Percentiles rank a stretch among this genome's conserved stretches.
phyloP scores from a whole-genome alignment of 2,113 vertebrate genomes.

The Laticauda colubrina region DNA sequence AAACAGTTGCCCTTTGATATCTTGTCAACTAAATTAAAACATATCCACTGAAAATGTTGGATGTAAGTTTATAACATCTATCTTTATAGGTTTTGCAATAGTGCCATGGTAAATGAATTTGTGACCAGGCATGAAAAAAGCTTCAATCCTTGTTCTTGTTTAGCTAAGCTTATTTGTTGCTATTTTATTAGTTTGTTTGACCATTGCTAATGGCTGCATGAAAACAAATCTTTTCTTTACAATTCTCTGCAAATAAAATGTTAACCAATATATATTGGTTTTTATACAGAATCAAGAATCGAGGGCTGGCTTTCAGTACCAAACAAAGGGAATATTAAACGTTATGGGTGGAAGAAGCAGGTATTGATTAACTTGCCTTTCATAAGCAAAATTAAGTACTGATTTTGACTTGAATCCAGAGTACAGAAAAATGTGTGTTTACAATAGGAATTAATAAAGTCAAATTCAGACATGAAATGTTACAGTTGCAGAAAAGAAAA shows the following conservation, averaged over 20 bases:
- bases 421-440: neutral
- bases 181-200: slow-evolving; percentile 46
- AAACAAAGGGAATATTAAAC: slow-evolving; percentile 94
- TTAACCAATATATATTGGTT: slow-evolving; percentile 38
- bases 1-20: slow-evolving; percentile 55
- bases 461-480: neutral
- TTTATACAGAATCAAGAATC: slow-evolving; percentile 87
- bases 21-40: slow-evolving; percentile 63
- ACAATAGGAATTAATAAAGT: neutral
- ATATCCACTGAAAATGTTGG: slow-evolving; percentile 53
- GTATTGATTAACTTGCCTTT: slow-evolving; percentile 63
- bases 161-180: slow-evolving; percentile 57
- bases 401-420: slow-evolving; percentile 24
- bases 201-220: slow-evolving; percentile 70
- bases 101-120: slow-evolving; percentile 63
- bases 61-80: slow-evolving; percentile 56
- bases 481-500: neutral
- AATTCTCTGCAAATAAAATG: slow-evolving; percentile 40
- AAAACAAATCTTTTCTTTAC: slow-evolving; percentile 41
- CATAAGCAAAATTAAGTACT: neutral
- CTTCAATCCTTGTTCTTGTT: slow-evolving; percentile 58
- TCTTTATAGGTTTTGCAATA: slow-evolving; percentile 64
- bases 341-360: slow-evolving; percentile 98
- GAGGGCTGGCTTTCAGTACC: slow-evolving; percentile 98
- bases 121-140: slow-evolving; percentile 73